phyloP scores from a whole-genome alignment of 2,113 vertebrate species.

The Eptesicus fuscus region DNA sequence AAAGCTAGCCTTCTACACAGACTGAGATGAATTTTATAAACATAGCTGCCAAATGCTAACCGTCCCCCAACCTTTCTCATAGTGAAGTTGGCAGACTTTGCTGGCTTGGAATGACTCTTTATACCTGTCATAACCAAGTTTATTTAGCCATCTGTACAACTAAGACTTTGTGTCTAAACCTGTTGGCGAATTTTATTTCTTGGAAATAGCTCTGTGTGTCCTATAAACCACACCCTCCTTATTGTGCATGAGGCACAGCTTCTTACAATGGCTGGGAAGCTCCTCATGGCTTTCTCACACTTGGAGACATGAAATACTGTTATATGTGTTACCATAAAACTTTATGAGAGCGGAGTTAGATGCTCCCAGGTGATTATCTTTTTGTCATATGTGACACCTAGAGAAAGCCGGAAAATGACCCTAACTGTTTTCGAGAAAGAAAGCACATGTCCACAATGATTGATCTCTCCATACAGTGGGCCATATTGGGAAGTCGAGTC shows the following conservation, averaged over 20 bases:
- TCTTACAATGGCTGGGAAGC: neutral
- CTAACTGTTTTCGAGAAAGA: neutral
- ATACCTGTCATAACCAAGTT: neutral
- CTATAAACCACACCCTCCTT: neutral
- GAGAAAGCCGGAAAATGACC: neutral
- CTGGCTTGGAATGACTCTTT: neutral
- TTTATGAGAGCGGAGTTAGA: neutral
- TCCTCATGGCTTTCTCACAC: neutral
- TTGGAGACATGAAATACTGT: neutral
- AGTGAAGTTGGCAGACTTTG: neutral
- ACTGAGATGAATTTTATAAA: neutral
- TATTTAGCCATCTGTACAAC: neutral
- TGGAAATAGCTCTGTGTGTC: neutral
- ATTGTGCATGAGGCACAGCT: neutral
- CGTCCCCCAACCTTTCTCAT: neutral
- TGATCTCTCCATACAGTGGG: neutral
- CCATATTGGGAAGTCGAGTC: neutral
- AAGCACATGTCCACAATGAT: neutral
- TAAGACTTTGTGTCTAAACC: neutral
- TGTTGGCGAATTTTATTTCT: slow-evolving; percentile 38
- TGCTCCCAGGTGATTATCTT: neutral
- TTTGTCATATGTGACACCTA: neutral
- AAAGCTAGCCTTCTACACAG: neutral
- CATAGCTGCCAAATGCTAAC: neutral
- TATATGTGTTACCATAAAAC: neutral